Base-by-base conservation (phyloP, 2,888 invertebrate species). In the Andrena chrysosceles region DNA sequence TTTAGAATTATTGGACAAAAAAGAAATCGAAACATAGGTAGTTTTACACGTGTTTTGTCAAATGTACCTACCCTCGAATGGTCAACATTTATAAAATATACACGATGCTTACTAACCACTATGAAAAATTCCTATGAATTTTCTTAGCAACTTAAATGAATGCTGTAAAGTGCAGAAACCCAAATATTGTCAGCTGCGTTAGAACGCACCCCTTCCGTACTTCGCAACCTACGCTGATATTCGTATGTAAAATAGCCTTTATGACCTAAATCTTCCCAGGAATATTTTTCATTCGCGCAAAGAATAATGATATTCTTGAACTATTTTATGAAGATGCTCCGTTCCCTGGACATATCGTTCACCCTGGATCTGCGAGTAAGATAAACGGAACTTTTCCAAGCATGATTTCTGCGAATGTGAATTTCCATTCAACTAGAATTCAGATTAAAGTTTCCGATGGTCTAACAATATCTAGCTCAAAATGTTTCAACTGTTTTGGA, bases 251-350 rank as follows among this genome's bases (percentile, higher is more conserved):
- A 56, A 13, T 56, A 26, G 23, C 23, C 1, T 10, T 56, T 26
- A 10, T 13, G 23, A 10, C 23, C 56, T 13, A 23, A 20, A 56
- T 56, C 26, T 23, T 13, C 23, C 56, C 10, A 26, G 23, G 56
- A 26, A 26, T 56, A 56, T 56, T 13, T 56, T 13, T 26, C 23
- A 23, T 56, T 56, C 20, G 56, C 42, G 23, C 23, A 23, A 56
- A 56, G 56, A 26, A 56, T 56, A 23, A 23, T 56, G 56, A 56
- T 56, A 56, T 26, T 56, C 23, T 13, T 56, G 56, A 56, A 56
- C 56, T 54, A 54, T 23, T 56, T 56, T 56, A 23, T 4, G 56
- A 20, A 56, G 56, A 26, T 23, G 4, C 56, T 20, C 42, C 42
- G 23, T 3, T 48, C 26, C 26, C 16, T 64, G 10, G 13, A 23